Evolutionary conservation across 2,888 invertebrate species (phyloP), one percentile per base, ranked within the genome.

Genomic region (Leucozona laternaria): DNA sequence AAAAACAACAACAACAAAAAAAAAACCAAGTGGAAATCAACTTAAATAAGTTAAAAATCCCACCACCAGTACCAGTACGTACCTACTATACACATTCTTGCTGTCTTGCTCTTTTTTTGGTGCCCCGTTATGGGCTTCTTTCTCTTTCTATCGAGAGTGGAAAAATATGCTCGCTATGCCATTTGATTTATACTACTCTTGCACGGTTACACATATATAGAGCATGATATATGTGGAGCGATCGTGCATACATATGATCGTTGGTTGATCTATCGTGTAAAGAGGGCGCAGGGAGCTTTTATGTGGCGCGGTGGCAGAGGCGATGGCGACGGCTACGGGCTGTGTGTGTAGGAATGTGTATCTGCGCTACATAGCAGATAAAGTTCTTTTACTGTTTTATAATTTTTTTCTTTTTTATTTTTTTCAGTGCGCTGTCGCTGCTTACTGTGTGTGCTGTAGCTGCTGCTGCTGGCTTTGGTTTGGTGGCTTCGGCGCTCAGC

Each of bases 111-210:
- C 50, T 48, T 40, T 48, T 48, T 40, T 68, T 28, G 53, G 40
- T 73, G 73, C 78, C 82, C 75, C 82, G 70, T 43, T 53, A 53
- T 25, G 71, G 86, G 37, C 50, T 73, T 48, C 40, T 57, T 71
- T 82, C 82, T 78, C 72, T 48, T 62, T 86, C 70, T 73, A 48
- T 50, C 55, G 66, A 70, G 77, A 76, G 82, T 81, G 73, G 70
- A 78, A 86, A 86, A 60, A 86, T 86, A 86, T 86, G 86, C 86
- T 86, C 43, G 86, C 78, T 86, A 75, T 86, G 86, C 78, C 82
- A 79, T 78, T 82, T 79, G 84, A 84, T 84, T 79, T 84, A 84
- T 71, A 84, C 84, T 71, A 84, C 84, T 79, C 84, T 79, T 79
- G 78, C 68, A 70, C 70, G 73, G 77, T 37, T 72, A 86, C 82